Percentiles rank a stretch among this genome's conserved stretches.
Conservation (phyloP, 2,113 vertebrate genomes). For the Lepisosteus oculatus region DNA sequence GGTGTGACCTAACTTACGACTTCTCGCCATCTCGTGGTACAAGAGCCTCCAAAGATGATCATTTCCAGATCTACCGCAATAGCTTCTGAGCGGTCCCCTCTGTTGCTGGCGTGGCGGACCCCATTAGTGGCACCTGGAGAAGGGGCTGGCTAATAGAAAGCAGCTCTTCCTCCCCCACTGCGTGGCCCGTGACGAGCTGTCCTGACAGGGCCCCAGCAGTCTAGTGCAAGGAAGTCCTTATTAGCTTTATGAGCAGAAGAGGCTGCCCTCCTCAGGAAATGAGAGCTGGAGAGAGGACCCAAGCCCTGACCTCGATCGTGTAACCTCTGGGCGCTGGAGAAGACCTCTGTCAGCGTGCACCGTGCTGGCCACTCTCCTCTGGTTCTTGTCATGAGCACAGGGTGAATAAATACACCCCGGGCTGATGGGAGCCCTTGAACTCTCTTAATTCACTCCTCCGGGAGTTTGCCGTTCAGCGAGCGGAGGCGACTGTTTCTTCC, state of each 20-base stretch:
- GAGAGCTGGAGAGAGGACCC: conserved; percentile 73
- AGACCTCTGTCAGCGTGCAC: conserved; percentile 67
- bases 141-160: conserved; percentile 71
- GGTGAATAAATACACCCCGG: conserved; percentile 37
- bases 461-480: not conserved
- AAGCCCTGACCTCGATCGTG: conserved; percentile 64
- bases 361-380: conserved; percentile 70
- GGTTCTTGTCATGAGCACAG: conserved; percentile 72
- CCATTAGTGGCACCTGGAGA: conserved; percentile 87
- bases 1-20: no score
- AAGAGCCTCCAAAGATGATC: conserved; percentile 52
- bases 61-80: conserved; percentile 69
- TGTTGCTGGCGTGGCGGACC: conserved; percentile 71
- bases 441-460: conserved; percentile 45
- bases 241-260: conserved; percentile 85
- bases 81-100: conserved; percentile 67
- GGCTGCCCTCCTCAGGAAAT: conserved; percentile 87
- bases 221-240: conserved; percentile 73
- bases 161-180: conserved; percentile 60
- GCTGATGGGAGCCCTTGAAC: conserved; percentile 59
- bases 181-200: conserved; percentile 51
- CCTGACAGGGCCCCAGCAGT: conserved; percentile 54
- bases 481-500: not conserved
- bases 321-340: conserved; percentile 68
- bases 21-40: not conserved